A percentile compares a stretch with the other conserved stretches of the same genome.
Evolutionary conservation across 1,140 invertebrate species (phyloP).

Genomic region (Euborellia annulipes): DNA sequence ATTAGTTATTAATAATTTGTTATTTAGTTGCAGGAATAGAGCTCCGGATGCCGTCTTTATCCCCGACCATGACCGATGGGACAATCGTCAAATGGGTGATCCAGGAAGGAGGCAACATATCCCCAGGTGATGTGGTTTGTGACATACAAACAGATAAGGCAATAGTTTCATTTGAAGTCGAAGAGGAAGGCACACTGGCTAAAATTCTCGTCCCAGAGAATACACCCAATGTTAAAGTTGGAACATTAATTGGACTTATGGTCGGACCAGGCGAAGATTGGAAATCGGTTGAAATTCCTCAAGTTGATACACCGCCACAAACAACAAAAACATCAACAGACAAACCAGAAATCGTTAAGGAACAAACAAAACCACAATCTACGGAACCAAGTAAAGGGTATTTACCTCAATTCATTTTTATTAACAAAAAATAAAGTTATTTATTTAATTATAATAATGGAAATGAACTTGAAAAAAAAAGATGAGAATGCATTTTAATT

Average conservation of each 20-base stretch:
- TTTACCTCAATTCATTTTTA: too few relatives aligned
- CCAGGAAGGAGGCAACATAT: slow-evolving; percentile 39
- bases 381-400: too few relatives aligned
- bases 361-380: too few relatives aligned
- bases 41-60: slow-evolving; percentile 39
- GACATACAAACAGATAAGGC: slow-evolving; percentile 49
- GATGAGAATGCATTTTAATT: too few relatives aligned
- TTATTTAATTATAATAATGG: too few relatives aligned
- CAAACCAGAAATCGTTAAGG: too few relatives aligned
- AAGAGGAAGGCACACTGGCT: slow-evolving; percentile 41
- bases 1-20: neutral
- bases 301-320: too few relatives aligned
- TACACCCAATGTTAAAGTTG: slow-evolving; percentile 67
- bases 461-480: too few relatives aligned
- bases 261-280: slow-evolving; percentile 64
- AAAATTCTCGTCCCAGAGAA: slow-evolving; percentile 55
- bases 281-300: slow-evolving; percentile 52
- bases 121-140: slow-evolving; percentile 39
- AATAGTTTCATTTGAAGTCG: slow-evolving; percentile 36
- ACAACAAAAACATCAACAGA: too few relatives aligned
- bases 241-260: slow-evolving; percentile 75
- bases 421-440: too few relatives aligned
- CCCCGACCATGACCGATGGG: slow-evolving; percentile 44
- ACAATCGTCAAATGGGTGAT: slow-evolving; percentile 44
- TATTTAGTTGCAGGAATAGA: slow-evolving; percentile 11